Percentiles rank a stretch among this genome's conserved stretches.
Evolutionary conservation across 2,113 vertebrate species (phyloP).

Genomic region (Cygnus atratus): DNA sequence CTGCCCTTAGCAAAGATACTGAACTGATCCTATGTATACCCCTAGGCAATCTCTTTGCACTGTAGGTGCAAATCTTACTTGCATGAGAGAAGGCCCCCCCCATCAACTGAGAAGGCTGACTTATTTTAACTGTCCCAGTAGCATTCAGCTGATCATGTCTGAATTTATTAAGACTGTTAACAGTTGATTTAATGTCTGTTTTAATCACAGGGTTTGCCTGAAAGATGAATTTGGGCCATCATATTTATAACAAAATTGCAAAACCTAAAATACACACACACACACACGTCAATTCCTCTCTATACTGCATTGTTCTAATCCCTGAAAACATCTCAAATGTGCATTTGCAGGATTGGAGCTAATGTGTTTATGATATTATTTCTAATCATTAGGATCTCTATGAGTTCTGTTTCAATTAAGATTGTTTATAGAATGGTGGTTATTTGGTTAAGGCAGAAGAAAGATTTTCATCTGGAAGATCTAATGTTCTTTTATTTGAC

Average conservation of each 20-base stretch:
- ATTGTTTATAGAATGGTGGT: neutral
- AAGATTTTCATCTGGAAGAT: neutral
- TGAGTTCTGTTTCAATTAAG: neutral
- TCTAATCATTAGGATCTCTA: neutral
- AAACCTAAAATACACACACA: neutral
- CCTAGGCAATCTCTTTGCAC: neutral
- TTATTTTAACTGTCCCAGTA: neutral
- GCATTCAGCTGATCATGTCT: neutral
- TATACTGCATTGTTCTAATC: neutral
- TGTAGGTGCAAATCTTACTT: neutral
- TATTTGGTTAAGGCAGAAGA: neutral
- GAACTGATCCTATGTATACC: neutral
- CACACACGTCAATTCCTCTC: neutral
- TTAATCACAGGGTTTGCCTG: neutral
- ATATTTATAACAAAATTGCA: neutral
- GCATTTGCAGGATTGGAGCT: neutral
- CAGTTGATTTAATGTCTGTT: neutral
- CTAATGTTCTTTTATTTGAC: neutral
- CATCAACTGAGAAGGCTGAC: neutral
- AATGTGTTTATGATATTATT: neutral
- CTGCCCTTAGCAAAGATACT: neutral
- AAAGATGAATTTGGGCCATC: neutral
- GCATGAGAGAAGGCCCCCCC: neutral
- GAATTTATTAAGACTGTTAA: neutral
- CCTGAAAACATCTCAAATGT: neutral